These are phyloP conservation scores for Neodiprion pinetum DNA, from an alignment of 1,140 invertebrate species.

Conservation along the genomic window DNA sequence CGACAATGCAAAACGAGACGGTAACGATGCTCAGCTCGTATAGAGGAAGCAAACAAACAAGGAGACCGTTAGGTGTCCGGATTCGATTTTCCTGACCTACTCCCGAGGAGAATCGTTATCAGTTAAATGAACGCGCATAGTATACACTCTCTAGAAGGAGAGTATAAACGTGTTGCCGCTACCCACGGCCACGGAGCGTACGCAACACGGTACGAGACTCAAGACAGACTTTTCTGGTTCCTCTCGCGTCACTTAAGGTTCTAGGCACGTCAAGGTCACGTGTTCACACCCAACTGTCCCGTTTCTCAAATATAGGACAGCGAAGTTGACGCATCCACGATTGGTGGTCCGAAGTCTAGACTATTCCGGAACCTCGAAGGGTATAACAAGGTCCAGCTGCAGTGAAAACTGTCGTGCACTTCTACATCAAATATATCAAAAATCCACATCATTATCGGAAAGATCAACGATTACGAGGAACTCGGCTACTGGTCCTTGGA, in stretches of 20 bases:
- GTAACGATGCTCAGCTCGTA: background rate
- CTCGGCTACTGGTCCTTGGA: no score
- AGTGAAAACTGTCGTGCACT: no score
- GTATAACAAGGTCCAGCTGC: no score
- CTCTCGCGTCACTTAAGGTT: conserved; percentile 5
- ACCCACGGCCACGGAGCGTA: no score
- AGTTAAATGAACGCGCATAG: background rate
- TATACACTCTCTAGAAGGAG: no score
- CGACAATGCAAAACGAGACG: conserved; percentile 11
- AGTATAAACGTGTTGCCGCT: no score
- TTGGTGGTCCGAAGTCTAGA: no score
- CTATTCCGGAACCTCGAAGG: no score
- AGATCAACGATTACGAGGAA: no score
- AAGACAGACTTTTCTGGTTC: background rate
- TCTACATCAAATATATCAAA: no score
- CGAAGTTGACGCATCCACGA: background rate
- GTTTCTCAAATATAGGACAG: conserved; percentile 7
- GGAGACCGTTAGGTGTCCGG: background rate
- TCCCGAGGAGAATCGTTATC: background rate
- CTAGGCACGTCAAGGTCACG: conserved; percentile 6
- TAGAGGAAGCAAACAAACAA: background rate
- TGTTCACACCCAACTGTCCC: conserved; percentile 2
- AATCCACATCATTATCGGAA: no score
- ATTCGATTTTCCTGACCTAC: background rate
- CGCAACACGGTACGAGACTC: background rate